Evolutionary conservation across 2,888 invertebrate species (phyloP).

Genomic region (Eueremaeus valkanovi): DNA sequence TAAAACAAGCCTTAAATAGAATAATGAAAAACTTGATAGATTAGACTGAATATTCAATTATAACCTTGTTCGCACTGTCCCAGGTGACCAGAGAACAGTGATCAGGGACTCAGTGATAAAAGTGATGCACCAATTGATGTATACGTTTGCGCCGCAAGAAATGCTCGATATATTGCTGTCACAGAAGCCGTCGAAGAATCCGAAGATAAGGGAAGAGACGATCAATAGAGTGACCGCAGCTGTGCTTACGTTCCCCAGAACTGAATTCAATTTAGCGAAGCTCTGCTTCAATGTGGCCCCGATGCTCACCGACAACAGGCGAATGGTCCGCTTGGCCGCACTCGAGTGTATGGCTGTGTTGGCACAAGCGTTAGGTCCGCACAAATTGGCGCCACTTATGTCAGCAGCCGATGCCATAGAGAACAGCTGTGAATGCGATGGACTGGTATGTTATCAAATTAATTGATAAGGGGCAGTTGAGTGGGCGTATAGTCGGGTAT

Average conservation of each 20-base stretch:
- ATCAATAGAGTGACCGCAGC: slow-evolving; percentile 71
- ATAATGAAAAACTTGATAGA: too few species aligned
- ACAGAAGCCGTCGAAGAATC: slow-evolving; percentile 51
- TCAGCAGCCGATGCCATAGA: slow-evolving; percentile 55
- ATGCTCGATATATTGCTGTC: slow-evolving; percentile 57
- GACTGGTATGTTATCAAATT: too few species aligned
- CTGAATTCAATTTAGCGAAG: slow-evolving; percentile 62
- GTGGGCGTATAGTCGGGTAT: too few species aligned
- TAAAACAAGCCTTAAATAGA: too few species aligned
- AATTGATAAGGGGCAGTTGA: too few species aligned
- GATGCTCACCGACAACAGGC: slow-evolving; percentile 61
- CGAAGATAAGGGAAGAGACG: slow-evolving; percentile 67
- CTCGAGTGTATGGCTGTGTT: slow-evolving; percentile 74
- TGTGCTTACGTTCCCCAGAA: slow-evolving; percentile 71
- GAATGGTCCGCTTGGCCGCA: slow-evolving; percentile 70
- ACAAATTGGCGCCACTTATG: slow-evolving; percentile 59
- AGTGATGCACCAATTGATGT: slow-evolving; percentile 57
- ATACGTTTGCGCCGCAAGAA: slow-evolving; percentile 56
- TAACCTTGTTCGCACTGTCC: too few species aligned
- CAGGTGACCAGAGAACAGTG: slow-evolving; percentile 56
- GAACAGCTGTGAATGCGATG: slow-evolving; percentile 52
- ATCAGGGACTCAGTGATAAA: slow-evolving; percentile 56
- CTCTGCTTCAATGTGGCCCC: slow-evolving; percentile 56
- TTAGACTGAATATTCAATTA: too few species aligned
- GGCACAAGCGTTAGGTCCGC: slow-evolving; percentile 65